phyloP scores from a whole-genome alignment of 64 coral and sea anemone genomes.

The Stichodactyla mertensii region DNA sequence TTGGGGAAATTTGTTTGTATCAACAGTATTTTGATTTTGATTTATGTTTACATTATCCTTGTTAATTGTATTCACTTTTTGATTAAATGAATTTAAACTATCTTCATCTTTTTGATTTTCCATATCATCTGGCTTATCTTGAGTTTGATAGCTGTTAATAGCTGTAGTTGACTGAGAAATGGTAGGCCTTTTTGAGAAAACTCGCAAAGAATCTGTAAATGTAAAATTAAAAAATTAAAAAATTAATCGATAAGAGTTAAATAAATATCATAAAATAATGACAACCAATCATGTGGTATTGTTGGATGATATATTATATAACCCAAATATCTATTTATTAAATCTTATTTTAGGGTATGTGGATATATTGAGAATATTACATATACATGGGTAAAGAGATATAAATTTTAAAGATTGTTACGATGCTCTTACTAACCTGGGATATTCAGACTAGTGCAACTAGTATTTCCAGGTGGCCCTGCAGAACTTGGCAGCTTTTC shows the following conservation, averaged over 20 bases:
- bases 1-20: neutral
- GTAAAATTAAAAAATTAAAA: neutral
- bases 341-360: no score
- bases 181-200: neutral
- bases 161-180: neutral
- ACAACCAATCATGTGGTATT: no score
- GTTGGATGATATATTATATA: no score
- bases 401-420: no score
- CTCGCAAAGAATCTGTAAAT: neutral
- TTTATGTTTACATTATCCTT: neutral
- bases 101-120: slow-evolving; percentile 8
- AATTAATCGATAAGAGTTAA: neutral
- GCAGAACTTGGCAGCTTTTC: slow-evolving; percentile 27
- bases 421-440: slow-evolving; percentile 35
- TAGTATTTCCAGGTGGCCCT: slow-evolving; percentile 23
- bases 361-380: no score
- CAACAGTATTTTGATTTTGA: neutral
- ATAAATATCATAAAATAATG: no score
- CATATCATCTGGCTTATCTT: neutral
- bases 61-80: neutral
- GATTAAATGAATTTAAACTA: neutral
- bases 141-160: neutral
- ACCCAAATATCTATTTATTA: no score
- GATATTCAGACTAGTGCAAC: slow-evolving; percentile 67
- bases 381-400: no score